Conservation (phyloP, 2,113 vertebrate species). For the Seriola quinqueradiata region DNA sequence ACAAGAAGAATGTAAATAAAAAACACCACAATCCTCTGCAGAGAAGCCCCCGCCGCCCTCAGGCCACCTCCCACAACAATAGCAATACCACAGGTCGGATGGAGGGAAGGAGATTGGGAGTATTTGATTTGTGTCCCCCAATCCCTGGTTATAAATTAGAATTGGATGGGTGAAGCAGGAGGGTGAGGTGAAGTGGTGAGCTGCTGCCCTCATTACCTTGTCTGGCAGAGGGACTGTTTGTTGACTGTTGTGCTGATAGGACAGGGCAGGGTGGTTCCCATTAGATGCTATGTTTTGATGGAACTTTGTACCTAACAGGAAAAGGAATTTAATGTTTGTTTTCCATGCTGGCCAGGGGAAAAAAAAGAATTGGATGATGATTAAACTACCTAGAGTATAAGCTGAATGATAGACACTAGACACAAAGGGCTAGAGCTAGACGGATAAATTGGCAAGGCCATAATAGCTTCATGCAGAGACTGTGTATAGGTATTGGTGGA, state of each 20-base stretch:
- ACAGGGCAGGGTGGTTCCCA: slow-evolving; percentile 21
- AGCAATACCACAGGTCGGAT: neutral
- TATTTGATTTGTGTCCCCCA: slow-evolving; percentile 41
- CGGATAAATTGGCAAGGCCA: neutral
- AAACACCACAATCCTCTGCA: slow-evolving; percentile 37
- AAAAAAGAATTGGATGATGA: neutral
- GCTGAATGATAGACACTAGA: neutral
- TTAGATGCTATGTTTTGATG: slow-evolving; percentile 5
- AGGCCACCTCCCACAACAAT: neutral
- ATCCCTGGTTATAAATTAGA: slow-evolving; percentile 22
- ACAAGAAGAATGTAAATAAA: slow-evolving; percentile 52
- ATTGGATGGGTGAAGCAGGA: neutral
- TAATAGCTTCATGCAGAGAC: neutral
- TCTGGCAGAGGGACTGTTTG: slow-evolving; percentile 43
- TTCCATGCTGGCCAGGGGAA: neutral
- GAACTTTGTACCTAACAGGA: slow-evolving; percentile 31
- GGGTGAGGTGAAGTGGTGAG: slow-evolving; percentile 20
- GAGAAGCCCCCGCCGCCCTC: slow-evolving; percentile 13
- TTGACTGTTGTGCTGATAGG: slow-evolving; percentile 44
- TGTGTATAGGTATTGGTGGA: neutral
- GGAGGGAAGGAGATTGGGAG: slow-evolving; percentile 20
- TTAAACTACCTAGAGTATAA: neutral
- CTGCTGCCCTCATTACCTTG: slow-evolving; percentile 50
- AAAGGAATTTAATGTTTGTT: slow-evolving; percentile 26
- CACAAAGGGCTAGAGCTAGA: neutral